Evolutionary conservation across 37 sponge, comb jelly and placozoan species (phyloP).

Genomic region (Dysidea cf. avara): DNA sequence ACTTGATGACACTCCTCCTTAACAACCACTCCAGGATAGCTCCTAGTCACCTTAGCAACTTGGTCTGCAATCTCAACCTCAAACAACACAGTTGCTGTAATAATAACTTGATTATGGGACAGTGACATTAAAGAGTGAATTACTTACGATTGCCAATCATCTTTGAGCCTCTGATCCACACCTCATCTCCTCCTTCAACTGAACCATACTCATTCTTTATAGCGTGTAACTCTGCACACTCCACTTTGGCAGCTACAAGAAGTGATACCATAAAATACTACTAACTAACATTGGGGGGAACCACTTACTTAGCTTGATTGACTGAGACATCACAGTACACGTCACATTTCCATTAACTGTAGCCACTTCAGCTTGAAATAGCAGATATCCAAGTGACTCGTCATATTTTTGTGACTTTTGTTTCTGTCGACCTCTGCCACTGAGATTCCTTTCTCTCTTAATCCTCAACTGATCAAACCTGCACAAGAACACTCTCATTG

Average conservation of each 20-base stretch:
- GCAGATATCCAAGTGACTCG: slow-evolving; percentile 55
- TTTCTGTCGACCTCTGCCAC: slow-evolving; percentile 13
- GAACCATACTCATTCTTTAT: slow-evolving; percentile 41
- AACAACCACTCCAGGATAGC: slow-evolving; percentile 18
- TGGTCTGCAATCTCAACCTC: neutral
- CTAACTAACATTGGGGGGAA: neutral
- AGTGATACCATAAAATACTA: neutral
- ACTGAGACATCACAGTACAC: slow-evolving; percentile 9
- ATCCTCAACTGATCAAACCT: slow-evolving; percentile 82
- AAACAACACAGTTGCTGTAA: neutral
- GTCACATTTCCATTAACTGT: slow-evolving; percentile 11
- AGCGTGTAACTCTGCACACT: slow-evolving; percentile 52
- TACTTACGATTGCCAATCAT: slow-evolving; percentile 64
- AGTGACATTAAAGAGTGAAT: neutral
- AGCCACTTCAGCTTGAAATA: slow-evolving; percentile 49
- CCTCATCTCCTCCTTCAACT: slow-evolving; percentile 47
- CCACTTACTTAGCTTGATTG: slow-evolving; percentile 71
- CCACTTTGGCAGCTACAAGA: slow-evolving; percentile 51
- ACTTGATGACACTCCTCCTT: slow-evolving; percentile 69
- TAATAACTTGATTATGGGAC: neutral
- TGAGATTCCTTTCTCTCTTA: slow-evolving; percentile 12
- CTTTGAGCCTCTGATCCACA: slow-evolving; percentile 69
- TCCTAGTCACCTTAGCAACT: neutral
- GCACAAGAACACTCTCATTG: neutral
- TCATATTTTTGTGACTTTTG: slow-evolving; percentile 20